Evolutionary conservation across 1,140 invertebrate genomes (phyloP), one percentile per base, ranked within the genome.

Genomic region (Pinna nobilis): DNA sequence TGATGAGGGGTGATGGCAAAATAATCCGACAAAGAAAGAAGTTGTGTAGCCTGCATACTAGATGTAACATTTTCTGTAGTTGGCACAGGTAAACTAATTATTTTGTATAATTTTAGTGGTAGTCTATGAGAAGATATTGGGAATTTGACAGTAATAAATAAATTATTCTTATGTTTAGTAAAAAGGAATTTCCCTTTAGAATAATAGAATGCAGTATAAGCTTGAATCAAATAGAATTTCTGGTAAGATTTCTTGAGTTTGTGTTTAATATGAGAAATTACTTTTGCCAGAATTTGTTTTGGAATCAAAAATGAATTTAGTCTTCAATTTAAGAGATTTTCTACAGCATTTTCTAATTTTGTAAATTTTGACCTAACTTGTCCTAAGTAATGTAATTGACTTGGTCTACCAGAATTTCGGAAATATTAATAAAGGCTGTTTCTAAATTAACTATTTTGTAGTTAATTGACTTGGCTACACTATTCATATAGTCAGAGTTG

Each of bases 1-100:
- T 53, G 50, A 25, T 53, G 50, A 20, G 15, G 15, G 11, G 50
- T 53, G 25, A 53, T 53, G 18, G 50, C 50, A 53, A 53, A 53
- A 53, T 53, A 53, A 25, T 53, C 50, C 13, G 50, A 25, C 25
- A 53, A 25, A 23, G 50, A 53, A 11, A 53, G 25, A 25, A 53
- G 50, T 4, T 53, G 50, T 20, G 50, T 53, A 20, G 39, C 39
- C 9, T 44, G 39, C 39, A 44, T 44, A 44, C 9, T n/a, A 44
- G 39, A 44, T 11, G 9, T 53, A 25, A 25, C 15, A 25, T 53
- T 53, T 25, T 53, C 50, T 25, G 15, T n/a, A 18, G 25, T 18
- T 11, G 50, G 50, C 13, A 53, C 50, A 53, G 50, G 50, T 25
- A 53, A 25, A 25, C 18, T 20, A 23, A 53, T 53, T 25, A 53